Evolutionary conservation across 2,113 vertebrate genomes (phyloP), one percentile per base, ranked within the genome.

Genomic region (Thymallus thymallus): DNA sequence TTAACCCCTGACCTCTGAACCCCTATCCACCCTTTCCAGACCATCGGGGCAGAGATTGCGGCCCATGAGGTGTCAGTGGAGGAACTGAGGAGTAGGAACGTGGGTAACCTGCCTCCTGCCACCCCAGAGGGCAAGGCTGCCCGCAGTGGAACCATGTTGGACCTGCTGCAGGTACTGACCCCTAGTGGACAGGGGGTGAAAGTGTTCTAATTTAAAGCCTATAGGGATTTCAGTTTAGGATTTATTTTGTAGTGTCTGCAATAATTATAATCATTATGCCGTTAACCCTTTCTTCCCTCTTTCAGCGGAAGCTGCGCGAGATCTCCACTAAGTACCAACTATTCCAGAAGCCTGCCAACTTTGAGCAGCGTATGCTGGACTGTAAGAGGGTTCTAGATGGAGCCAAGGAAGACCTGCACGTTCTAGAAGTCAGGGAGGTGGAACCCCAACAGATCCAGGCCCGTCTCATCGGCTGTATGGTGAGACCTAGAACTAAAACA

Each of bases 281-380:
- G 2, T 64, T 22, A 0, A 71, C 35, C 3, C 35, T 32, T 12
- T 14, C 13, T 30, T 77, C 3, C 1, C 2, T 13, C 45, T 55
- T 73, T 83, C 88, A 99, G 98, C 95, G 97, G 80, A 99, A 98
- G 73, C 90, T 98, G 66, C 92, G 97, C 24, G 98, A 99, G 77
- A 95, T 99, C 0, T 96, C 94, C 75, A 99, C 98, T 0, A 99
- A 99, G 69, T 98, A 95, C 82, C 98, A 98, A 88, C 94, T 99
- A 14, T 99, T 99, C 89, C 97, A 98, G 92, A 99, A 99, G 84
- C 98, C 98, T 16, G 98, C 98, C 1, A 97, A 99, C 90, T 98
- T 99, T 81, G 98, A 99, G 84, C 97, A 99, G 85, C 95, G 98
- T 48, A 98, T 99, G 98, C 75, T 98, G 74, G 98, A 99, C 80